Conservation (phyloP, 2,113 vertebrate species). For the Plestiodon gilberti region DNA sequence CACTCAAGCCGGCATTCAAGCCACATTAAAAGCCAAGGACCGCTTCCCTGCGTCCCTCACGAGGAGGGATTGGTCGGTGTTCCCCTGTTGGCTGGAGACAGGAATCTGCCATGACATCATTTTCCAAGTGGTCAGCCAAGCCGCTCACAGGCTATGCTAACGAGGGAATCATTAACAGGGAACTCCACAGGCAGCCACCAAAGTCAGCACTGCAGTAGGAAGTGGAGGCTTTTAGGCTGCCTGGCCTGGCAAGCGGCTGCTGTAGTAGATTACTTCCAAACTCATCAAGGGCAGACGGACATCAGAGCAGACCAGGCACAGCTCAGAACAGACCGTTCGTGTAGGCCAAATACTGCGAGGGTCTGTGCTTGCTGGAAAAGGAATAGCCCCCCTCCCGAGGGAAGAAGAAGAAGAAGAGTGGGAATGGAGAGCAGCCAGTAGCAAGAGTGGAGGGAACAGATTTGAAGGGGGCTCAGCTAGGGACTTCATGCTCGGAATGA, state of each 20-base stretch:
- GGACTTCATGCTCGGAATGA: not conserved
- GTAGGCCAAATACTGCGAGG: too few relatives aligned
- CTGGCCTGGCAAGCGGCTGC: not conserved
- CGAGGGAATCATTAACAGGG: conserved; percentile 26
- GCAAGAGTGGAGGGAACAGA: not conserved
- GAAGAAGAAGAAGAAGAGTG: not conserved
- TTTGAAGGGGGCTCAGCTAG: not conserved
- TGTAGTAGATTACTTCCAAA: conserved; percentile 29
- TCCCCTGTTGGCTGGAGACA: conserved; percentile 24
- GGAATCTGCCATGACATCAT: conserved; percentile 10
- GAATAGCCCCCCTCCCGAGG: too few relatives aligned
- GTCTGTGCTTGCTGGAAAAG: not conserved
- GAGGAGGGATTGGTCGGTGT: not conserved
- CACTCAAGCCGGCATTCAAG: conserved; percentile 36
- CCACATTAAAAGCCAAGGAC: conserved; percentile 6
- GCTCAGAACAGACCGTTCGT: too few relatives aligned
- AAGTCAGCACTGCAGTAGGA: conserved; percentile 1
- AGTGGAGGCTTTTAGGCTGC: conserved; percentile 9
- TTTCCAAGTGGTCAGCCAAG: conserved; percentile 49
- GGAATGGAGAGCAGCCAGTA: not conserved
- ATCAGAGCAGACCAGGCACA: not conserved
- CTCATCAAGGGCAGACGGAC: not conserved
- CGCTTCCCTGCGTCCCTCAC: conserved; percentile 21
- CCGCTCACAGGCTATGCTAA: conserved; percentile 5
- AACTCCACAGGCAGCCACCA: not conserved